These are phyloP conservation scores for Selenia dentaria DNA, from an alignment of 2,888 invertebrate genomes.

Conservation along the genomic window DNA sequence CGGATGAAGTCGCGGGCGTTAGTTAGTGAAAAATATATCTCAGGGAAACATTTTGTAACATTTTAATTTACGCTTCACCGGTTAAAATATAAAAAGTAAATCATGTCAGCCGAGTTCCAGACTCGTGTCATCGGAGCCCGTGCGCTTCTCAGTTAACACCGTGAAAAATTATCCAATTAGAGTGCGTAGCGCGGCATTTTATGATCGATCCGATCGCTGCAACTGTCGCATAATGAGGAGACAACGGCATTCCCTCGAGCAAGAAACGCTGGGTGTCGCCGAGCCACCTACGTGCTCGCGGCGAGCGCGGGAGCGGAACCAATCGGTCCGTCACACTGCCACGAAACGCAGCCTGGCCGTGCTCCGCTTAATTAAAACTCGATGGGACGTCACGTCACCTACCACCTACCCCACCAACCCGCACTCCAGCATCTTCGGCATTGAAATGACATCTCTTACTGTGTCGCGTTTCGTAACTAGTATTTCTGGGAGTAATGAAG, in stretches of 20 bases:
- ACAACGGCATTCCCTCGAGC: conserved; percentile 69
- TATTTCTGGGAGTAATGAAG: conserved; percentile 39
- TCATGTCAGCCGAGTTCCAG: conserved; percentile 44
- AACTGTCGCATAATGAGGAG: conserved; percentile 74
- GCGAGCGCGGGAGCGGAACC: conserved; percentile 63
- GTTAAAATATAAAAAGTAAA: conserved; percentile 49
- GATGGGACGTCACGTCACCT: conserved; percentile 73
- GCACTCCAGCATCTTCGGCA: conserved; percentile 53
- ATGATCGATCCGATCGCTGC: conserved; percentile 67
- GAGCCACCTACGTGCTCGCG: conserved; percentile 74
- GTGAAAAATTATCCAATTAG: conserved; percentile 77
- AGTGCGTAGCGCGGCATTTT: conserved; percentile 63
- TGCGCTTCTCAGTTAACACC: conserved; percentile 57
- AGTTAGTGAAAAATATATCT: conserved; percentile 16
- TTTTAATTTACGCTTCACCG: conserved; percentile 51
- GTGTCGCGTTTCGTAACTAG: conserved; percentile 61
- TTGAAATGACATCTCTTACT: conserved; percentile 66
- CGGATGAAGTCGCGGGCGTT: too few species aligned
- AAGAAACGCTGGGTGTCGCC: conserved; percentile 72
- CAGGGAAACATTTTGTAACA: conserved; percentile 25
- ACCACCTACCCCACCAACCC: conserved; percentile 38
- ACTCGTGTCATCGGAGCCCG: conserved; percentile 55
- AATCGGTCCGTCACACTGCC: conserved; percentile 75
- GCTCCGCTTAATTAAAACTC: conserved; percentile 79
- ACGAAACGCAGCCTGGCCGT: conserved; percentile 69